Evolutionary conservation across 2,113 vertebrate species (phyloP).

Genomic region (Agelaius phoeniceus): DNA sequence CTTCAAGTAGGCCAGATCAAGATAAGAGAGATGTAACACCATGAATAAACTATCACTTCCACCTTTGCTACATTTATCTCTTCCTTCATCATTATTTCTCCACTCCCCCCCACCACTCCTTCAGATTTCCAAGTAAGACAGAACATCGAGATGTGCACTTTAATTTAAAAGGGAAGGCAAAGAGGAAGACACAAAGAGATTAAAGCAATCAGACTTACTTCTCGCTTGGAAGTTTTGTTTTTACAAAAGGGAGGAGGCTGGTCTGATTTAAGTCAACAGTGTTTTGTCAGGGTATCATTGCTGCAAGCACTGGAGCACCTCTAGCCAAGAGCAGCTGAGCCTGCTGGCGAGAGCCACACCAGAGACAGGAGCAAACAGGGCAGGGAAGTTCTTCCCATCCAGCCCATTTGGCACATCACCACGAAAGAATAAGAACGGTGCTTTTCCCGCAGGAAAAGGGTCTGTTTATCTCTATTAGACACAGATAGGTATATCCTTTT

Average conservation of each 20-base stretch:
- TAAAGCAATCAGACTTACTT: conserved; percentile 11
- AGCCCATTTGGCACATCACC: not conserved
- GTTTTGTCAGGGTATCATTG: conserved; percentile 7
- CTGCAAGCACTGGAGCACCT: not conserved
- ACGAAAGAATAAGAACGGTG: not conserved
- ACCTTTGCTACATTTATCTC: conserved; percentile 62
- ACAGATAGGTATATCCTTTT: not conserved
- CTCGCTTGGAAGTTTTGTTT: not conserved
- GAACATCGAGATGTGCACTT: conserved; percentile 1
- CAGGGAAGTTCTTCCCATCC: not conserved
- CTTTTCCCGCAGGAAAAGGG: not conserved
- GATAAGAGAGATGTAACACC: conserved; percentile 44
- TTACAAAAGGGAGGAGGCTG: not conserved
- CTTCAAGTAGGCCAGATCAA: conserved; percentile 59
- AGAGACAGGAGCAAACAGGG: not conserved
- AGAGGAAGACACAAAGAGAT: conserved; percentile 1
- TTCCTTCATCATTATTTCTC: conserved; percentile 54
- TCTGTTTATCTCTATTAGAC: not conserved
- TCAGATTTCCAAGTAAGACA: conserved; percentile 58
- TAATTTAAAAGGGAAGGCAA: conserved; percentile 30
- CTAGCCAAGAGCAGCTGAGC: conserved; percentile 16
- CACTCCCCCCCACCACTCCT: conserved; percentile 50
- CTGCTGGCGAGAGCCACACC: not conserved
- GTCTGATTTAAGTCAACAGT: not conserved
- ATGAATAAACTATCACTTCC: conserved; percentile 68